These are phyloP conservation scores for Okapia johnstoni DNA, from an alignment of 2,113 vertebrate genomes.

Conservation along the genomic window DNA sequence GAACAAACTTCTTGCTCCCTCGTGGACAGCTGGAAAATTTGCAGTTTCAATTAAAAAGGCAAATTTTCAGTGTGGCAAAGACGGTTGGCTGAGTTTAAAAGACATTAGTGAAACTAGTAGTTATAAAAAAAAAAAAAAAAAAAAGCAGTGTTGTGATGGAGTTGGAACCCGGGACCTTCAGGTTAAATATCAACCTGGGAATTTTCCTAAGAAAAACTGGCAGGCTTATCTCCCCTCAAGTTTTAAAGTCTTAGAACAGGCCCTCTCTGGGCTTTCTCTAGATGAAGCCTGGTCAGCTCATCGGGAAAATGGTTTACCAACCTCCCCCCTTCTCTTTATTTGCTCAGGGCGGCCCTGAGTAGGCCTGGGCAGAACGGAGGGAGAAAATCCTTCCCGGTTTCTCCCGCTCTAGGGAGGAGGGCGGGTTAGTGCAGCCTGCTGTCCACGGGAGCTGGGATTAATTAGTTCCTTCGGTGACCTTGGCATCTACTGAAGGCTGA, in stretches of 20 bases:
- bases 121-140: too few relatives aligned
- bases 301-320: background rate
- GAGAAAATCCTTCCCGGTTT: background rate
- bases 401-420: background rate
- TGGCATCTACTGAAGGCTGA: background rate
- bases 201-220: background rate
- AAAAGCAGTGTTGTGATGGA: background rate
- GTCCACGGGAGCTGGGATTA: background rate
- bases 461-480: conserved; percentile 44
- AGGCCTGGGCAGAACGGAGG: background rate
- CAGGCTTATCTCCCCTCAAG: background rate
- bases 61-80: background rate
- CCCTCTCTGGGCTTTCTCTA: background rate
- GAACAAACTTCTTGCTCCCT: background rate
- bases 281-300: background rate
- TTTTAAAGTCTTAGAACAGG: background rate
- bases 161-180: background rate
- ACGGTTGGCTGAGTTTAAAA: background rate
- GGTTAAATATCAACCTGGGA: conserved; percentile 31
- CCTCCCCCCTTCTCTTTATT: background rate
- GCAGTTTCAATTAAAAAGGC: background rate
- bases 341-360: background rate
- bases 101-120: background rate
- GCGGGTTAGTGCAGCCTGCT: background rate
- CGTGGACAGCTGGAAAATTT: background rate